Conservation (phyloP, 2,113 vertebrate species). For the Oceanites oceanicus region DNA sequence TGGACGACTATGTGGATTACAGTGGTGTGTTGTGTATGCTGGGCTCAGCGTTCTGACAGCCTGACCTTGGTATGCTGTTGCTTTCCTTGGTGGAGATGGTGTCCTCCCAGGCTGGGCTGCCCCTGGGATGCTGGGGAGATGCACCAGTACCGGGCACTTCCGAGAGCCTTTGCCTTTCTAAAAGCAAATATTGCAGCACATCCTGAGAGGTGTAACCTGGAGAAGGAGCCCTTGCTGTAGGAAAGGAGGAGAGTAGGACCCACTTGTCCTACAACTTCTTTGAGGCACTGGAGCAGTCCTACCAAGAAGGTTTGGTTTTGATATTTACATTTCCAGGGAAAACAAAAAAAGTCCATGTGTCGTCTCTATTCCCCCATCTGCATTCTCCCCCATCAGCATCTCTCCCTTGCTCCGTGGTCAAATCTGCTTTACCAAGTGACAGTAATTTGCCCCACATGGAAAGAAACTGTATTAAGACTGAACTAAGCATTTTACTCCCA, state of each 20-base stretch:
- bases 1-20: neutral
- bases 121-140: neutral
- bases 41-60: neutral
- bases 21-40: fast-evolving
- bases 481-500: neutral
- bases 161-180: neutral
- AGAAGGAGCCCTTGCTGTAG: neutral
- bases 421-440: neutral
- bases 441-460: neutral
- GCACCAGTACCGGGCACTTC: neutral
- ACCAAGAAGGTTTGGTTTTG: neutral
- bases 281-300: neutral
- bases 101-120: neutral
- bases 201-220: neutral
- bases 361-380: neutral
- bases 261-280: neutral
- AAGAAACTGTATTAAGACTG: neutral
- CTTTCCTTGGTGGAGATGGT: neutral
- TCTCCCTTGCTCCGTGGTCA: neutral
- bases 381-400: conserved; percentile 41
- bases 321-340: neutral
- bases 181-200: neutral
- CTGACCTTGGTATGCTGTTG: neutral
- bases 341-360: neutral
- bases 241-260: neutral